Evolutionary conservation across 2,888 invertebrate species (phyloP), one percentile per base, ranked within the genome.

Genomic region (Cerastoderma edule): DNA sequence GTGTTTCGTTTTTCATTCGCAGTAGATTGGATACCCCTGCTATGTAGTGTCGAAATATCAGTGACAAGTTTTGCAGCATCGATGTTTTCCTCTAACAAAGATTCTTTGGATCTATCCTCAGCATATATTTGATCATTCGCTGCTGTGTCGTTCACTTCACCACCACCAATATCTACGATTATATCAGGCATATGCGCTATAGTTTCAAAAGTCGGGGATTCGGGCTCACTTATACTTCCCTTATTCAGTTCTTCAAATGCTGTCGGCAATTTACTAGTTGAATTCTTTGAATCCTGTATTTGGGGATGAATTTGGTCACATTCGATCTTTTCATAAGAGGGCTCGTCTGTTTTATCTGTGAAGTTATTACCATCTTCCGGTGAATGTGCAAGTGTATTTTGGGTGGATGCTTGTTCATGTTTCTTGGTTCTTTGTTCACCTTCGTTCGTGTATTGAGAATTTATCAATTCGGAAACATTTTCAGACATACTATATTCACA

Each of bases 231-330:
- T 13, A 39, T 8, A 8, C 16, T 8, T 13, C 39, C 39, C 10
- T 16, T 39, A 16, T 39, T 16, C 8, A 39, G 8, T 8, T 39
- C 39, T 13, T 8, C 39, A n/a, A n/a, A 39, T 39, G 10, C 8
- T 39, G 10, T 13, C 16, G 10, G 16, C 16, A 39, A 13, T 39
- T 39, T 8, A 8, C 10, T 39, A 39, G 39, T 39, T 8, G 39
- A 39, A 68, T 32, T 65, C 22, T n/a, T 39, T 39, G 39, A 13
- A 39, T 39, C 39, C n/a, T n/a, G n/a, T n/a, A n/a, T n/a, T n/a
- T n/a, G n/a, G n/a, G n/a, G n/a, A n/a, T n/a, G n/a, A n/a, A n/a
- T n/a, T n/a, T n/a, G n/a, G n/a, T n/a, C n/a, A n/a, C n/a, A n/a
- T n/a, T n/a, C n/a, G n/a, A n/a, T n/a, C n/a, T n/a, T n/a, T n/a